Evolutionary conservation across 2,113 vertebrate genomes (phyloP), one percentile per base, ranked within the genome.

Genomic region (Anguilla japonica): DNA sequence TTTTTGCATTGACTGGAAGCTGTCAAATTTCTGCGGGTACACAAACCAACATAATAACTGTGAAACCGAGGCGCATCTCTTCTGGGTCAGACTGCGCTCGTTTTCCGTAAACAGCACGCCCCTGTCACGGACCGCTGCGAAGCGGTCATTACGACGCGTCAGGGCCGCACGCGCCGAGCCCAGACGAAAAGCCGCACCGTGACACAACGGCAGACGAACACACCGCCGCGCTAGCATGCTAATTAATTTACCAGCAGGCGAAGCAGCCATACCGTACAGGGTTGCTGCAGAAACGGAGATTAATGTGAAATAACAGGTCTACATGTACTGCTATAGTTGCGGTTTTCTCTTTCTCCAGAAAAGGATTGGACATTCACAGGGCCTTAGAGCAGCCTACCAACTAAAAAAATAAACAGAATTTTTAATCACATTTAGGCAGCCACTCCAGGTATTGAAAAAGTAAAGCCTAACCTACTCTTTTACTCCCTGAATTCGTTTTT

Each of bases 61-160:
- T 34, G 53, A 4, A 46, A 29, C 11, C 46, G 14, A 50, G 53
- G 46, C 1, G 29, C 26, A 82, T 53, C 1, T 7, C 46, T 71
- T 53, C 18, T 34, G 71, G 57, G 75, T 46, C 75, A 80, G 84
- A 79, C 53, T 22, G 13, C 50, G 41, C 57, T 67, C 56, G 3
- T 50, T 18, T 80, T 43, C 18, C 26, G 46, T 39, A 16, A 15
- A 67, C 50, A n/a, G 20, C 41, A 15, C 46, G 20, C 22, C 34
- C 46, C 57, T 34, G 50, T 15, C 29, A 53, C 39, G 26, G 40
- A 26, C 56, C 41, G 13, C 26, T 16, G 1, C 2, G 22, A 40
- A 39, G 57, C 53, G 60, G 60, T 22, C 39, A 81, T 86, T 81
- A n/a, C 50, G 63, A 40, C 22, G 9, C 46, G 78, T 86, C 85